Percentiles rank a stretch among this genome's conserved stretches.
Conservation (phyloP, 2,888 invertebrate species). For the Nephrotoma appendiculata region DNA sequence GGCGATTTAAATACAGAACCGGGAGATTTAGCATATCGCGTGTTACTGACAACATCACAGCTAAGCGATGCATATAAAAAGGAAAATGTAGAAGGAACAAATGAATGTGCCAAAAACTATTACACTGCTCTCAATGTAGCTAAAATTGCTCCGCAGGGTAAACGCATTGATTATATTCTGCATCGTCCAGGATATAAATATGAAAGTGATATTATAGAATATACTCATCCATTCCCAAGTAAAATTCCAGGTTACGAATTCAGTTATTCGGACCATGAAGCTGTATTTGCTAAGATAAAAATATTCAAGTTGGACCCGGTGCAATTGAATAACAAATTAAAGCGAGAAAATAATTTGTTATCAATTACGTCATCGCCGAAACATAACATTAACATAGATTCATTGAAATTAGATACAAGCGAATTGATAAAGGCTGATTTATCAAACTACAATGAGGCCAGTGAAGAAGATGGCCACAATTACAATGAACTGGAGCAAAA, state of each 20-base stretch:
- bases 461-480: not conserved
- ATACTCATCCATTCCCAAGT: constrained; percentile 55
- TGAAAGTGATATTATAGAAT: constrained; percentile 26
- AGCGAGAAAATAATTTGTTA: not conserved
- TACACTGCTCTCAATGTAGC: constrained; percentile 48
- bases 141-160: constrained; percentile 49
- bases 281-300: constrained; percentile 45
- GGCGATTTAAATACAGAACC: constrained; percentile 94
- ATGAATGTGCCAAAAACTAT: constrained; percentile 66
- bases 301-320: constrained; percentile 5
- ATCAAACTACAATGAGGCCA: not conserved
- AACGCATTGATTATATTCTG: constrained; percentile 87
- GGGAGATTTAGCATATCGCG: constrained; percentile 61
- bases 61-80: constrained; percentile 34
- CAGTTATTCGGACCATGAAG: constrained; percentile 87
- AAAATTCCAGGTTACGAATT: constrained; percentile 54
- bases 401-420: not conserved
- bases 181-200: constrained; percentile 34
- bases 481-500: not conserved
- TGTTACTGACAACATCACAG: constrained; percentile 41
- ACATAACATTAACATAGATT: not conserved
- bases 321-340: not conserved
- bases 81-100: constrained; percentile 46
- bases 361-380: not conserved
- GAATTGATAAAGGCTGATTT: not conserved